These are phyloP conservation scores for Harpegnathos saltator DNA, from an alignment of 1,140 invertebrate species.

Conservation along the genomic window DNA sequence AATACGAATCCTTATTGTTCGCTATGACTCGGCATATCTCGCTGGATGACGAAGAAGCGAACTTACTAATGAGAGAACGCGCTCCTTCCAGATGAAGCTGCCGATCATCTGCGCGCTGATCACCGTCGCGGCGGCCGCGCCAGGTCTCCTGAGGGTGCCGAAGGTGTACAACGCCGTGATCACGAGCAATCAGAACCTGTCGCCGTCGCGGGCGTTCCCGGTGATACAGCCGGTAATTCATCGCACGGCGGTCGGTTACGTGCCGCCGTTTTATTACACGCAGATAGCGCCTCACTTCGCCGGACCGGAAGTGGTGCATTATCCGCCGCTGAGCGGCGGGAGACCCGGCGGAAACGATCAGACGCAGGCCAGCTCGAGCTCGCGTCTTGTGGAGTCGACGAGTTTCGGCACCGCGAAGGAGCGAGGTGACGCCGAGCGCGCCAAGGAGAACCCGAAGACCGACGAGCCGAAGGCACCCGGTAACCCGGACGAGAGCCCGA, in stretches of 20 bases:
- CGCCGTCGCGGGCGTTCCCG: constrained; percentile 90
- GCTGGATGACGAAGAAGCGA: no score
- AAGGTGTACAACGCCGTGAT: constrained; percentile 92
- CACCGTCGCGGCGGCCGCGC: constrained; percentile 74
- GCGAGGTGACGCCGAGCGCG: neutral
- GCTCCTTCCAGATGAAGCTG: constrained; percentile 77
- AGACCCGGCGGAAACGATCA: neutral
- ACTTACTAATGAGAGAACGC: constrained; percentile 5
- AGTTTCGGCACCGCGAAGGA: constrained; percentile 30
- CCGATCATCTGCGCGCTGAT: constrained; percentile 68
- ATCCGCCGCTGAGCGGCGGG: neutral
- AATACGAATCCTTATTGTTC: no score
- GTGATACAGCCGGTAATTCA: constrained; percentile 90
- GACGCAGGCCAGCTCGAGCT: neutral
- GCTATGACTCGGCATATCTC: no score
- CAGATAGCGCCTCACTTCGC: constrained; percentile 75
- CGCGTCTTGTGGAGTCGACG: neutral
- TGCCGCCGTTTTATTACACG: constrained; percentile 83
- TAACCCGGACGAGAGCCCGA: no score
- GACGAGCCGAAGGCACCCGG: neutral
- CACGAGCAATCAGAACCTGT: constrained; percentile 90
- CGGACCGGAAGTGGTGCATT: constrained; percentile 68
- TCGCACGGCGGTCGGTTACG: constrained; percentile 86
- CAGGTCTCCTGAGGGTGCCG: constrained; percentile 86
- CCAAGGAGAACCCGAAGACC: neutral